phyloP scores from a whole-genome alignment of 2,888 invertebrate species.

The Lochmaea crataegi region DNA sequence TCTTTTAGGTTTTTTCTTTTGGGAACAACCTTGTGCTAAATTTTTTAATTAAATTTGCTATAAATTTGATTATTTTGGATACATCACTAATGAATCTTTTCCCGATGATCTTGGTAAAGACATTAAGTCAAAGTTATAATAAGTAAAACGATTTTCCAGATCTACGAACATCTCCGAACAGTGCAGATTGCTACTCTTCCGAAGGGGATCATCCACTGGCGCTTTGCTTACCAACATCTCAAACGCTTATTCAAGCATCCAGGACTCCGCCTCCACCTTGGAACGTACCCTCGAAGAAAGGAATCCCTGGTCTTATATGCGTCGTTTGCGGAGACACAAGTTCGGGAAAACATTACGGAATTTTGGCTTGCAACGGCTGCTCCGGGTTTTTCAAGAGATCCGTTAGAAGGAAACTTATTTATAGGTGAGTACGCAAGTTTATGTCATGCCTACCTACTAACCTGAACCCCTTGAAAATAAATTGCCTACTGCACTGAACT shows the following conservation, averaged over 20 bases:
- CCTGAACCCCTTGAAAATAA: too few species aligned
- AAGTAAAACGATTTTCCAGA: constrained; percentile 58
- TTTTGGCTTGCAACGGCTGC: constrained; percentile 98
- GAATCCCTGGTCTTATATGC: constrained; percentile 84
- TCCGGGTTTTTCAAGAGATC: constrained; percentile 99
- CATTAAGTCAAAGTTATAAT: too few species aligned
- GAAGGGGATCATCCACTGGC: constrained; percentile 70
- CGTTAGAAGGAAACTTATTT: constrained; percentile 94
- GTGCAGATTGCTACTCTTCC: constrained; percentile 62
- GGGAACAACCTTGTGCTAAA: not conserved
- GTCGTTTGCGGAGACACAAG: constrained; percentile 98
- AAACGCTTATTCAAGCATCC: constrained; percentile 74
- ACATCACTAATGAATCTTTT: too few species aligned
- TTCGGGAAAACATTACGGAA: constrained; percentile 97
- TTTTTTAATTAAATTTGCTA: too few species aligned
- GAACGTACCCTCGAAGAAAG: constrained; percentile 68
- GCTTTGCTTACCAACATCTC: constrained; percentile 70
- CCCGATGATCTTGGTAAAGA: too few species aligned
- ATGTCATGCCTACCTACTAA: too few species aligned
- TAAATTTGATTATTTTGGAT: too few species aligned
- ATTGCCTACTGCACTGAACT: too few species aligned
- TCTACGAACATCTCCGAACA: constrained; percentile 61
- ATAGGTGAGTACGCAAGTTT: constrained; percentile 75
- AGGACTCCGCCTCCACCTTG: constrained; percentile 72
- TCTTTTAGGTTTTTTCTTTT: not conserved